Evolutionary conservation across 2,113 vertebrate species (phyloP), one percentile per base, ranked within the genome.

Genomic region (Ornithorhynchus anatinus): DNA sequence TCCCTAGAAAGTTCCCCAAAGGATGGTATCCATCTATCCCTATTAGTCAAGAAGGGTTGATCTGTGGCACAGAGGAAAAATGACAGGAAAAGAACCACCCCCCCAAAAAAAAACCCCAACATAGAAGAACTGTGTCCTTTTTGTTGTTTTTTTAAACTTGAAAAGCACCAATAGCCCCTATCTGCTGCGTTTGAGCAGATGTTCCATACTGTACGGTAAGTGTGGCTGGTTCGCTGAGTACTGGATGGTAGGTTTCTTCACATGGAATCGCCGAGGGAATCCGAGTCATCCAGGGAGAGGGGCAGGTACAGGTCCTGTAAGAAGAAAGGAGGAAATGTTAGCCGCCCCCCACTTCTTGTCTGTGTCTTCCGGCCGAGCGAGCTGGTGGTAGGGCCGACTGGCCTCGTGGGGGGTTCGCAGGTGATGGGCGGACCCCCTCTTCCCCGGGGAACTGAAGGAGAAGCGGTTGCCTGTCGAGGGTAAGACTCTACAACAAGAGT

Each of bases 221-320:
- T n/a, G 81, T 80, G 71, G 67, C 78, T 79, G 70, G 75, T 67
- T 74, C 52, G 51, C 27, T 33, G 80, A 86, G 77, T 82, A 50
- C 53, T 12, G 20, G 59, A 35, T 50, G 56, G 32, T 40, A 1
- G 39, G 54, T 40, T 3, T 75, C 67, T 92, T 94, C 96, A 99
- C 97, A 98, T 98, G 40, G 97, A 98, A 79, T 99, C 97, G 8
- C 96, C 97, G 3, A 96, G 91, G 60, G 97, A 99, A 69, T 99
- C 97, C 0, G 97, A 98, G 43, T 99, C 97, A 85, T 98, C 97
- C 96, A 98, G 93, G 81, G 97, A 99, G 82, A 99, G 93, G 47
- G 97, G 97, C 92, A 99, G 92, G 86, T 98, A 99, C 78, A 99
- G 93, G 86, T 99, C 97, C 97, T 99, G 88, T 91, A 74, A 84